Conservation (phyloP, 30 jellyfish, hydroid and myxozoan species). For the Mastigias papua region DNA sequence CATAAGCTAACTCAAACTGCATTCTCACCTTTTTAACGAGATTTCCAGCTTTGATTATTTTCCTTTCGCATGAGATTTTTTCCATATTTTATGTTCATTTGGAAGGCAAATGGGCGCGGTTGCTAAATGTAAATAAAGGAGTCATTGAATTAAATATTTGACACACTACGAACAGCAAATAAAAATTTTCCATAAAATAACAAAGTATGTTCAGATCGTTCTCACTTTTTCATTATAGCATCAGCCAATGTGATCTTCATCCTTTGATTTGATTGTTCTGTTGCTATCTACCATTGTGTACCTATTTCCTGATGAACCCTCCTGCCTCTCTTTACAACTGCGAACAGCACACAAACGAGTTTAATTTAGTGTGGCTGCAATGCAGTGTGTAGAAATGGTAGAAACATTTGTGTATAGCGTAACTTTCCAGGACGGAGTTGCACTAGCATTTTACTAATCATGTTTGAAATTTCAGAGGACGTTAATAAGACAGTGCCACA, state of each 20-base stretch:
- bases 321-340: neutral
- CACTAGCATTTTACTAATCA: neutral
- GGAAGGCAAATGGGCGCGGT: neutral
- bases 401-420: neutral
- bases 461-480: neutral
- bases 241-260: neutral
- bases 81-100: neutral
- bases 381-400: no score
- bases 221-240: neutral
- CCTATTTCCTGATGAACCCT: neutral
- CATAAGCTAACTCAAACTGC: neutral
- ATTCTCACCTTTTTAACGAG: conserved; percentile 21
- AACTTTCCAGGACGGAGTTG: neutral
- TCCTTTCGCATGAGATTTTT: neutral
- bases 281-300: neutral
- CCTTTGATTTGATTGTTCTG: neutral
- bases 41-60: conserved; percentile 15
- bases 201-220: no score
- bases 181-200: no score
- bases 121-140: neutral
- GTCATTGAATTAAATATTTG: no score
- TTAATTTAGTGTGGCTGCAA: neutral
- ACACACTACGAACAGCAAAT: no score
- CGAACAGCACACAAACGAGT: neutral
- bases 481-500: neutral